Conservation (phyloP, 1,140 invertebrate species). For the Argopecten irradians region DNA sequence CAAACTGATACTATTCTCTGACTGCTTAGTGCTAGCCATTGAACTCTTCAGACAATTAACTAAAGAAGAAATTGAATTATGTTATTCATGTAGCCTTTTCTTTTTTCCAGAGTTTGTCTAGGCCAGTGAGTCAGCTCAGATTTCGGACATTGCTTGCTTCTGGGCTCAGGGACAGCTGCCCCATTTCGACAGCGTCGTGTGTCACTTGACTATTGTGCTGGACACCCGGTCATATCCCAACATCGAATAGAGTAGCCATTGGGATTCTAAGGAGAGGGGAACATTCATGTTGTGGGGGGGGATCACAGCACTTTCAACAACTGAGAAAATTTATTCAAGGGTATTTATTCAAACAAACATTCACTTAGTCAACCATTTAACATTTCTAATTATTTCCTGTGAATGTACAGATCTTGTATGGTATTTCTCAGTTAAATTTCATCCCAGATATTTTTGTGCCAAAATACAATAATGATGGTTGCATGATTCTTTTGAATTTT, state of each 20-base stretch:
- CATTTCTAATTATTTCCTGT: not conserved
- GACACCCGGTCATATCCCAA: constrained; percentile 71
- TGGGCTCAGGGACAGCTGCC: constrained; percentile 64
- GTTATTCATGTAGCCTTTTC: not conserved
- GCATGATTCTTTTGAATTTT: no score
- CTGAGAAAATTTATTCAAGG: constrained; percentile 65
- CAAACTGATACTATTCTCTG: not conserved
- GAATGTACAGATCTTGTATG: not conserved
- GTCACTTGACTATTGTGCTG: constrained; percentile 73
- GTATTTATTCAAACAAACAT: constrained; percentile 50
- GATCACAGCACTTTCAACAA: constrained; percentile 59
- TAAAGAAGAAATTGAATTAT: not conserved
- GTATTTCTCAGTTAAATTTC: not conserved
- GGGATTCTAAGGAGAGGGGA: constrained; percentile 75
- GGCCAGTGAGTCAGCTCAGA: constrained; percentile 56
- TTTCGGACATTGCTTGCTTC: constrained; percentile 61
- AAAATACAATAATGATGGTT: no score
- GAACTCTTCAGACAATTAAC: not conserved
- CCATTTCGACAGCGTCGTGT: constrained; percentile 74
- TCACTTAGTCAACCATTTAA: not conserved
- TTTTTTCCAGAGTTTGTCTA: constrained; percentile 58
- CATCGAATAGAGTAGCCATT: constrained; percentile 65
- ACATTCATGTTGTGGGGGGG: constrained; percentile 75
- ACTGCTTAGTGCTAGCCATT: not conserved
- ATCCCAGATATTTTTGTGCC: no score